A percentile compares a stretch with the other conserved stretches of the same genome.
These are phyloP conservation scores for Aegithalos caudatus DNA, from an alignment of 2,113 vertebrate genomes.

Conservation along the genomic window DNA sequence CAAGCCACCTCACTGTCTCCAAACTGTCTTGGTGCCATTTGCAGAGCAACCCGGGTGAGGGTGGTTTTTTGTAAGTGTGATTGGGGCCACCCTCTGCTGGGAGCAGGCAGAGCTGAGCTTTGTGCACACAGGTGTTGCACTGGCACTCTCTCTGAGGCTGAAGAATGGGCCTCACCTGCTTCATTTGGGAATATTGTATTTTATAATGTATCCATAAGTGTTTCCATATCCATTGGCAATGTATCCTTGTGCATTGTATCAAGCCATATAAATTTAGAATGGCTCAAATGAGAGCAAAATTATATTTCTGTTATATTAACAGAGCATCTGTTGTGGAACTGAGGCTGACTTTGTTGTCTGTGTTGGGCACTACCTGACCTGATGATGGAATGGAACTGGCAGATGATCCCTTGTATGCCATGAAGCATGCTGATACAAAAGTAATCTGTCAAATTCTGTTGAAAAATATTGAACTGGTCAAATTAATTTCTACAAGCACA, in stretches of 20 bases:
- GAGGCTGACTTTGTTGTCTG: background rate
- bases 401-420: background rate
- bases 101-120: background rate
- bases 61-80: background rate
- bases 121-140: background rate
- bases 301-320: background rate
- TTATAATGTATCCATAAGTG: background rate
- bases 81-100: background rate
- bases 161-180: background rate
- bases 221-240: background rate
- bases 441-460: background rate
- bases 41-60: background rate
- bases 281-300: background rate
- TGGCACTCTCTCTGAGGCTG: background rate
- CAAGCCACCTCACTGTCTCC: background rate
- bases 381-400: background rate
- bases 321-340: background rate
- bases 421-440: background rate
- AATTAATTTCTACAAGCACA: background rate
- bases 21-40: background rate
- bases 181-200: background rate
- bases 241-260: background rate
- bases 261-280: background rate
- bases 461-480: background rate
- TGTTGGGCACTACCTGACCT: background rate